Conservation (phyloP, 2,888 invertebrate genomes). For the Melieria crassipennis region DNA sequence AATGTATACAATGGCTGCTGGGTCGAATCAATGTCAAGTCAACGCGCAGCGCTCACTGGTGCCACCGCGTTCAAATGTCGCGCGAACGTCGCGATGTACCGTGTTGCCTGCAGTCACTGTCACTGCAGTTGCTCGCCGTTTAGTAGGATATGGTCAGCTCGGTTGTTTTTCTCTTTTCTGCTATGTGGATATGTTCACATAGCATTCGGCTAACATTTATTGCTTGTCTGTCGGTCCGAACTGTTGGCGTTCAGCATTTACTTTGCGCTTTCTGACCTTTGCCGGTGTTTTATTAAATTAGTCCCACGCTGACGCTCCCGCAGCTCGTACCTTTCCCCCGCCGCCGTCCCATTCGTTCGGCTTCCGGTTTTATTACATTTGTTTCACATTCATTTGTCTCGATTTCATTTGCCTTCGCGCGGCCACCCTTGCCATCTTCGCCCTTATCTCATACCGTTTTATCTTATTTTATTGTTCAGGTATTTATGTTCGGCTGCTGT, state of each 20-base stretch:
- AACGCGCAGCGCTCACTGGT: too few relatives aligned
- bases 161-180: not conserved
- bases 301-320: not conserved
- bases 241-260: not conserved
- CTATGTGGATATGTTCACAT: not conserved
- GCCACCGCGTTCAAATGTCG: too few relatives aligned
- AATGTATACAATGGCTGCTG: too few relatives aligned
- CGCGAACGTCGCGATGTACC: too few relatives aligned
- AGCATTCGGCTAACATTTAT: conserved; percentile 9
- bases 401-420: not conserved
- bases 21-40: too few relatives aligned
- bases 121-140: not conserved
- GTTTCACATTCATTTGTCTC: conserved; percentile 12
- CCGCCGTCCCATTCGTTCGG: not conserved
- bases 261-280: conserved; percentile 6
- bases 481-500: not conserved
- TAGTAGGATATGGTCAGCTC: not conserved
- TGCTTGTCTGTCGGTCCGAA: not conserved
- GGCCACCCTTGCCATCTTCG: not conserved
- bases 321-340: not conserved
- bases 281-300: conserved; percentile 22
- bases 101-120: too few relatives aligned
- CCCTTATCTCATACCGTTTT: not conserved
- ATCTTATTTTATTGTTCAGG: not conserved
- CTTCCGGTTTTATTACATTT: conserved; percentile 16